A percentile compares a stretch with the other conserved stretches of the same genome.
Evolutionary conservation across 1,140 invertebrate genomes (phyloP).

Genomic region (Argopecten irradians): DNA sequence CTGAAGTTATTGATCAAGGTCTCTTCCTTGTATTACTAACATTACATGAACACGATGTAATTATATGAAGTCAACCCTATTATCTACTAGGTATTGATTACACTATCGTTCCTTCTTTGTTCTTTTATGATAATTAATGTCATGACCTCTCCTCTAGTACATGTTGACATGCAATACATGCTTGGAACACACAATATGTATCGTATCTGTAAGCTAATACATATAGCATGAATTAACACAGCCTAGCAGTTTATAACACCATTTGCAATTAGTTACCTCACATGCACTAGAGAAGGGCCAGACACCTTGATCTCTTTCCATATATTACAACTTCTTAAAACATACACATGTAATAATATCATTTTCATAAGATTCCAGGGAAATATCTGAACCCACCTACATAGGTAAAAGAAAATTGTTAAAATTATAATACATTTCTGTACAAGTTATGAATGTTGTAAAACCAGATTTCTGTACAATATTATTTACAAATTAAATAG

Average conservation of each 20-base stretch:
- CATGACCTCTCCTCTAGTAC: neutral
- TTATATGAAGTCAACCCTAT: neutral
- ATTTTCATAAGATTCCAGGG: neutral
- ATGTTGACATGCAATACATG: constrained; percentile 2
- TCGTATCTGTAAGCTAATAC: neutral
- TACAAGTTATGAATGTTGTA: constrained; percentile 2
- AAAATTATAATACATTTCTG: neutral
- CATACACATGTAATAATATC: neutral
- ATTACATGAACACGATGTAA: neutral
- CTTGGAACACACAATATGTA: neutral
- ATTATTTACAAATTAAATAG: constrained; percentile 18
- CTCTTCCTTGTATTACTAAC: neutral
- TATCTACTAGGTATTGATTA: neutral
- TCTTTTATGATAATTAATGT: constrained; percentile 12
- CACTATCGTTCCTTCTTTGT: neutral
- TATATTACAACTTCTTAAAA: neutral
- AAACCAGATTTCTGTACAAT: constrained; percentile 9
- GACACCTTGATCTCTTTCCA: neutral
- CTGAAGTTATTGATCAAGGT: neutral
- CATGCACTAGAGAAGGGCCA: neutral
- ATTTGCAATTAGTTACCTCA: neutral
- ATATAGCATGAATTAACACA: neutral
- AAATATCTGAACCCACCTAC: neutral
- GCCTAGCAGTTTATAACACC: neutral
- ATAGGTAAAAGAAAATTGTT: neutral